A percentile compares a stretch with the other conserved stretches of the same genome.
phyloP scores from a whole-genome alignment of 2,888 invertebrate genomes.

The Plagiodera versicolora region DNA sequence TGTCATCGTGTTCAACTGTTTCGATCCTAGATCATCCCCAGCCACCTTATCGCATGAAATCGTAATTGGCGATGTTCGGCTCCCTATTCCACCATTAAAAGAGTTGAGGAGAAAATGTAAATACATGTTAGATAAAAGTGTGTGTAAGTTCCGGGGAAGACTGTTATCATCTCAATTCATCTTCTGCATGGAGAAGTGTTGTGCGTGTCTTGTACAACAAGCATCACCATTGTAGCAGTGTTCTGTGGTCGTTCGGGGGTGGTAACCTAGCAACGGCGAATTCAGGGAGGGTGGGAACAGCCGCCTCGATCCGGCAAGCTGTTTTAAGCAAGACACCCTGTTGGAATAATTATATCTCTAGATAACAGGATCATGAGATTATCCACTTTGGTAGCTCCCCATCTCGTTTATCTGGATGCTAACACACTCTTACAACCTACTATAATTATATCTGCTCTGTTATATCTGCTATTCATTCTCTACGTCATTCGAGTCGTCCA shows the following conservation, averaged over 20 bases:
- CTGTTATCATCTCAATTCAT: slow-evolving; percentile 53
- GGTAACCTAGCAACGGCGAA: slow-evolving; percentile 53
- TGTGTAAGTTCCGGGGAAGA: slow-evolving; percentile 33
- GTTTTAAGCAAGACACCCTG: slow-evolving; percentile 57
- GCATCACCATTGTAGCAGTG: slow-evolving; percentile 56
- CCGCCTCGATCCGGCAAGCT: slow-evolving; percentile 53
- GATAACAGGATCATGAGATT: slow-evolving; percentile 57
- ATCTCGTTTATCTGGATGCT: slow-evolving; percentile 51
- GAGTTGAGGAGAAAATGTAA: slow-evolving; percentile 21
- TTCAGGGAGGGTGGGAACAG: slow-evolving; percentile 41
- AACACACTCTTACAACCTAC: slow-evolving; percentile 47
- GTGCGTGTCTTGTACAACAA: slow-evolving; percentile 54
- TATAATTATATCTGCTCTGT: slow-evolving; percentile 41
- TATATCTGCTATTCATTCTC: background rate
- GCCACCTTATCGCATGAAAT: background rate
- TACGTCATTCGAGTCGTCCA: background rate
- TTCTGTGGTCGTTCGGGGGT: slow-evolving; percentile 54
- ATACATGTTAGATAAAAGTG: slow-evolving; percentile 21
- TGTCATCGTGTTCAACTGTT: too few relatives aligned
- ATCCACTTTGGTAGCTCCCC: slow-evolving; percentile 55
- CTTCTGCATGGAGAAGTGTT: slow-evolving; percentile 52
- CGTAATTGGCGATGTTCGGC: background rate
- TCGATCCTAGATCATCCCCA: background rate
- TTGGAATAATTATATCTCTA: slow-evolving; percentile 57
- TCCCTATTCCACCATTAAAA: slow-evolving; percentile 5